Conservation (phyloP, 1,140 invertebrate genomes). For the Thalassaphorura encarpata region DNA sequence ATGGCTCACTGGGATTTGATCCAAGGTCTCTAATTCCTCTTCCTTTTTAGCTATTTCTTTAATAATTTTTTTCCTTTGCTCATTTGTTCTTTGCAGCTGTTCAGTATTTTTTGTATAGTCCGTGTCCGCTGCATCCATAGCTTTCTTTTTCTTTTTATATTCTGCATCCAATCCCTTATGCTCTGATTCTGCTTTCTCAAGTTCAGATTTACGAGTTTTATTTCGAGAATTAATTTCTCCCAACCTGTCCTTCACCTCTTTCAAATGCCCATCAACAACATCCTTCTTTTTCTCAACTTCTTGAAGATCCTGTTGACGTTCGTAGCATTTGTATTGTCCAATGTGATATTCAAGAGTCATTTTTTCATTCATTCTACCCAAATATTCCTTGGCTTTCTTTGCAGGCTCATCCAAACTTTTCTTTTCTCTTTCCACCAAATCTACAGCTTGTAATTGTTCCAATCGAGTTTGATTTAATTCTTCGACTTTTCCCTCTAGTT, state of each 20-base stretch:
- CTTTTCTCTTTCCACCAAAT: slow-evolving; percentile 82
- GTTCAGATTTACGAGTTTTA: slow-evolving; percentile 31
- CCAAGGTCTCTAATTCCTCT: slow-evolving; percentile 41
- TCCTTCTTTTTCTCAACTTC: slow-evolving; percentile 16
- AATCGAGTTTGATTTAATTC: slow-evolving; percentile 62
- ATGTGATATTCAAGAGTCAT: slow-evolving; percentile 36
- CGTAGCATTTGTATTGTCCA: slow-evolving; percentile 34
- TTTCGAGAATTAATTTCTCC: slow-evolving; percentile 21
- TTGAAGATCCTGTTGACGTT: background rate
- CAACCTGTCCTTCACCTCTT: slow-evolving; percentile 13
- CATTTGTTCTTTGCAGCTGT: slow-evolving; percentile 21
- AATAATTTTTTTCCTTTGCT: slow-evolving; percentile 33
- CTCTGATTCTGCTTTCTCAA: slow-evolving; percentile 32
- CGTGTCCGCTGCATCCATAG: slow-evolving; percentile 14
- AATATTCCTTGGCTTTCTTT: slow-evolving; percentile 47
- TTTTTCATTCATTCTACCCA: slow-evolving; percentile 21
- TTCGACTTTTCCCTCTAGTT: slow-evolving; percentile 65
- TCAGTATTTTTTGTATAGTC: slow-evolving; percentile 24
- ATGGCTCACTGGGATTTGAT: slow-evolving; percentile 57
- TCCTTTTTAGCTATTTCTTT: slow-evolving; percentile 35
- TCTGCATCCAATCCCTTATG: slow-evolving; percentile 31
- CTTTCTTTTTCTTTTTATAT: slow-evolving; percentile 33
- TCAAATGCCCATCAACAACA: slow-evolving; percentile 16
- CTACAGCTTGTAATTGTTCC: slow-evolving; percentile 81
- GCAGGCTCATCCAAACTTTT: slow-evolving; percentile 72